Evolutionary conservation across 2,113 vertebrate species (phyloP).

Genomic region (Thinocorus orbignyianus): DNA sequence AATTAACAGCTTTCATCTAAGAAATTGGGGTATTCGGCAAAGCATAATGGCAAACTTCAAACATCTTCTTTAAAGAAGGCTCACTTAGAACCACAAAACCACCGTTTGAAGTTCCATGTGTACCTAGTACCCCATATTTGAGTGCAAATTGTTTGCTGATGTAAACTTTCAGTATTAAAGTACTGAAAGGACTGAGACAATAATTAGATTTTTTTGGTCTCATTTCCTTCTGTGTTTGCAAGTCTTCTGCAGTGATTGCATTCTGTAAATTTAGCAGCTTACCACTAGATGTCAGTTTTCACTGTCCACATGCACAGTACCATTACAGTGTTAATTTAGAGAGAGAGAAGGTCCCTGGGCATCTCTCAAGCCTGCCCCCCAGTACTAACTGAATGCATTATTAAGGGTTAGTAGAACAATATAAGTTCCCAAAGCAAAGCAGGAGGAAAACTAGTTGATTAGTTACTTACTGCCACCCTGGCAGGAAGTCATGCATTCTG

Average conservation of each 20-base stretch:
- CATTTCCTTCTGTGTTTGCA: neutral
- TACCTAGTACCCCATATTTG: rapidly evolving
- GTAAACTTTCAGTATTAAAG: neutral
- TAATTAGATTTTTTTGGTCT: neutral
- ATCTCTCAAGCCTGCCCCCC: neutral
- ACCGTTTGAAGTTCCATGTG: neutral
- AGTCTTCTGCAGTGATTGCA: rapidly evolving
- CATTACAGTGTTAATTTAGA: rapidly evolving
- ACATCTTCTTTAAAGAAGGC: neutral
- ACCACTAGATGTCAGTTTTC: neutral
- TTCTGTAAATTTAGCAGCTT: neutral
- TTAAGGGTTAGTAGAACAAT: neutral
- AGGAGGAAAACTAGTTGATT: slow-evolving; percentile 48
- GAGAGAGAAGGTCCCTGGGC: neutral
- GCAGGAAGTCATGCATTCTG: slow-evolving; percentile 57
- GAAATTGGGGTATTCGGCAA: neutral
- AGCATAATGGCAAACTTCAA: neutral
- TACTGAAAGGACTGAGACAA: rapidly evolving
- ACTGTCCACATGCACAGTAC: neutral
- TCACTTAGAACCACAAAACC: neutral
- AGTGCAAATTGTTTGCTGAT: neutral
- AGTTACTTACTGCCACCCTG: slow-evolving; percentile 74
- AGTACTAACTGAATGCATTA: too few relatives aligned
- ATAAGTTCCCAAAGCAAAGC: neutral
- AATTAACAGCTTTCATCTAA: neutral